Base-by-base conservation (phyloP, 1,140 invertebrate genomes). In the Semibalanus balanoides region DNA sequence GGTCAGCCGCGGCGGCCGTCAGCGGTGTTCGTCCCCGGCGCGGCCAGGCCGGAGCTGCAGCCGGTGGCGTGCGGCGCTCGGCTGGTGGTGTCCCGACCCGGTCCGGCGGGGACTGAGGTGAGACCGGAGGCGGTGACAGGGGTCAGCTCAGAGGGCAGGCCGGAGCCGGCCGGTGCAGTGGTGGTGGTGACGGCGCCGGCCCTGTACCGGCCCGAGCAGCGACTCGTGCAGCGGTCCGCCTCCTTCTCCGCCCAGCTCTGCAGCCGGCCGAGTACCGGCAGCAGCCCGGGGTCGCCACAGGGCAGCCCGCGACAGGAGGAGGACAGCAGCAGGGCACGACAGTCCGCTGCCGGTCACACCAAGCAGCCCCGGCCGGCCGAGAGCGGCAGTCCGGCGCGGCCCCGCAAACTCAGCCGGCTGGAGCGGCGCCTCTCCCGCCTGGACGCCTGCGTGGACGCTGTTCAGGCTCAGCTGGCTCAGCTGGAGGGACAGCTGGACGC, bases 181-280 rank as follows among this genome's bases (percentile, higher is more conserved):
- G 51, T 64, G 51, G 51, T 64, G 51, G 51, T 64, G 51, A 64
- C 51, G 51, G 51, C 51, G 51, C 51, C 51, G 51, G 51, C 51
- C 11, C 51, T 64, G 11, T 64, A 64, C 51, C 51, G 51, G 51
- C 51, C 51, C 51, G 51, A 64, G 51, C 51, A 25, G 51, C 51
- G 51, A 19, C 14, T 22, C 14, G 51, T 64, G 51, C 51, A 22
- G 51, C 51, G 22, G 11, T 25, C 11, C 7, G 14, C 51, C 51
- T 64, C 51, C 14, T 64, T 64, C 51, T 14, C 51, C 51, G 22
- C 51, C 11, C 11, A 64, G 51, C 51, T 64, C 7, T 25, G 51
- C 51, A 25, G 14, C 1, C 11, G 51, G 51, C 51, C 51, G 51
- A 19, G 11, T 19, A 19, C 51, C 51, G 22, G 14, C 51, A 1